Evolutionary conservation across 2,888 invertebrate species (phyloP), one percentile per base, ranked within the genome.

Genomic region (Apeira syringaria): DNA sequence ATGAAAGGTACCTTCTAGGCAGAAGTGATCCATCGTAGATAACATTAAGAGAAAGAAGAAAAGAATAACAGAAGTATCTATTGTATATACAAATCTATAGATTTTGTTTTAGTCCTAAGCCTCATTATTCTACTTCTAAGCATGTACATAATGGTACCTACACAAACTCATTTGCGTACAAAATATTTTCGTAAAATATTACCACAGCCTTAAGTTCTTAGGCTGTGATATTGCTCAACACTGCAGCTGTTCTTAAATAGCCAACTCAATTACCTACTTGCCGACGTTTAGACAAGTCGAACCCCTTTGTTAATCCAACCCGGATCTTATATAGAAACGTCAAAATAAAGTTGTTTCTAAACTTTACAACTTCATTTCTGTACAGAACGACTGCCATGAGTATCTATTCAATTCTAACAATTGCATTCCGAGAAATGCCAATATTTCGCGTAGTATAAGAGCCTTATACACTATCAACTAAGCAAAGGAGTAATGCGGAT

Each of bases 401-500:
- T 33, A 26, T 5, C 29, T 38, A 44, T 37, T 43, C 43, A 37
- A 24, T 18, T 24, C 12, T 18, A 37, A 44, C 45, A 39, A 39
- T 44, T 26, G 22, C 44, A 25, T 37, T 33, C 36, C 24, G 11
- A 15, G 34, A 30, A 30, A 34, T 39, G 7, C 10, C 34, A 40
- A 35, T 40, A 35, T 35, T 40, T 40, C 8, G 13, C 22, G 27
- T 27, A 27, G 2, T 36, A 28, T 29, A 34, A n/a, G 29, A 29
- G 13, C 4, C 1, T 25, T 31, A 26, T 10, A 15, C 15, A 13
- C 5, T 36, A 9, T 20, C n/a, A n/a, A 11, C 15, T 8, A 22
- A 31, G 33, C 20, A 12, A 37, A 39, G 26, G 12, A 22, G 38
- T 31, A n/a, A 45, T 45, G 45, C 45, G 45, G 45, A 45, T 35